Evolutionary conservation across 1,140 invertebrate species (phyloP).

Genomic region (Drosophila nannoptera): DNA sequence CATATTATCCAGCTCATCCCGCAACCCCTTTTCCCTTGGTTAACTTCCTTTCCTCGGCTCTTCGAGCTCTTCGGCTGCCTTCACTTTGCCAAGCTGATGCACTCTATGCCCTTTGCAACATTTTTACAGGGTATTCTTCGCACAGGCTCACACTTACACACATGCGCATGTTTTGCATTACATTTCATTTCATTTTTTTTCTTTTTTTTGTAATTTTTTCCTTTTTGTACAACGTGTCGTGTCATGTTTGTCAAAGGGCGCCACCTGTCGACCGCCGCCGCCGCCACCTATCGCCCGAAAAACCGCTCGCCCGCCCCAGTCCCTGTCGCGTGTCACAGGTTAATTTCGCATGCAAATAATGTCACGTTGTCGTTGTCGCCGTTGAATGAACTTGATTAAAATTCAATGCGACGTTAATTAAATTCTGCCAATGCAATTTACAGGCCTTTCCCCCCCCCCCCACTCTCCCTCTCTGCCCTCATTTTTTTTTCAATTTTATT

Average conservation of each 20-base stretch:
- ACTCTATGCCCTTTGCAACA: too few relatives aligned
- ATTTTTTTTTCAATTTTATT: neutral
- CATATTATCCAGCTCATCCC: too few relatives aligned
- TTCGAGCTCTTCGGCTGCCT: too few relatives aligned
- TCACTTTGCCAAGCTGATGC: too few relatives aligned
- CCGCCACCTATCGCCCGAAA: slow-evolving; percentile 8
- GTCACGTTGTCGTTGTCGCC: slow-evolving; percentile 64
- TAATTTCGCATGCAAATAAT: slow-evolving; percentile 76
- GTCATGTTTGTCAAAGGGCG: slow-evolving; percentile 48
- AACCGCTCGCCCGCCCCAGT: neutral
- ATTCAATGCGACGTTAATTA: slow-evolving; percentile 76
- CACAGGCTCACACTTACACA: neutral
- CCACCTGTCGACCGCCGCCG: slow-evolving; percentile 34
- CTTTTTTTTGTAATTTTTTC: neutral
- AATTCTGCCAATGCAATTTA: slow-evolving; percentile 71
- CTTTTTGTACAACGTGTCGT: slow-evolving; percentile 30
- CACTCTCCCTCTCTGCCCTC: too few relatives aligned
- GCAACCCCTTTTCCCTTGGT: too few relatives aligned
- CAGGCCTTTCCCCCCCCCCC: slow-evolving; percentile 8
- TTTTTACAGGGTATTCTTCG: too few relatives aligned
- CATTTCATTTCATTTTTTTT: neutral
- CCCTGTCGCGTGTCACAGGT: slow-evolving; percentile 55
- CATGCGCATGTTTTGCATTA: neutral
- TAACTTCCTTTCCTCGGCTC: too few relatives aligned
- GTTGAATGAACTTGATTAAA: slow-evolving; percentile 76